Conservation (phyloP, 2,797 vertebrate species). For the Epinephelus awoara region DNA sequence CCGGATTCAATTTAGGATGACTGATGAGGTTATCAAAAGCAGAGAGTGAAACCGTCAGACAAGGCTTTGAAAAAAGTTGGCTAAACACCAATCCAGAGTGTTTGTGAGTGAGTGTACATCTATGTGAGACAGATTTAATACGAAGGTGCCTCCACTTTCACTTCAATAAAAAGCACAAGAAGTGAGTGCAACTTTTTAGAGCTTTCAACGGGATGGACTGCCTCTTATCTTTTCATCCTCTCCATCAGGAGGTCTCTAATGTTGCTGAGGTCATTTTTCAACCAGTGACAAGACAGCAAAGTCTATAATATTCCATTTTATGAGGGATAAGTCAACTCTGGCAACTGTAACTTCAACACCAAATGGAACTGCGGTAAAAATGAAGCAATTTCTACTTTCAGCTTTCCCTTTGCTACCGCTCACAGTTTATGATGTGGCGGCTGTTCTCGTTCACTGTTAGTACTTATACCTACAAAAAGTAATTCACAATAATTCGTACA, state of each 20-base stretch:
- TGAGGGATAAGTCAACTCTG: no score
- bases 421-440: no score
- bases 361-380: no score
- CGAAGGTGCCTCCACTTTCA: neutral
- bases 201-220: neutral
- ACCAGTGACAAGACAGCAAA: slow-evolving; percentile 9
- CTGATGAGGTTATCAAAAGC: slow-evolving; percentile 50
- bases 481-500: no score
- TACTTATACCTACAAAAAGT: no score
- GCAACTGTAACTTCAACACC: neutral
- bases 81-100: neutral
- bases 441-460: no score
- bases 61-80: neutral
- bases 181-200: neutral
- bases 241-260: neutral
- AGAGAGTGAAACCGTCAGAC: slow-evolving; percentile 22
- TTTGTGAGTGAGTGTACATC: neutral
- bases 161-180: neutral
- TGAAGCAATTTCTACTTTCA: neutral
- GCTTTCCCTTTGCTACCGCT: no score
- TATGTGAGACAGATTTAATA: slow-evolving; percentile 1
- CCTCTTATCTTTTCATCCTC: neutral
- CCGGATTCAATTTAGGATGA: slow-evolving; percentile 24
- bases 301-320: neutral
- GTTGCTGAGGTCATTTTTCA: slow-evolving; percentile 1